Base-by-base conservation (phyloP, 2,113 vertebrate genomes). In the Camelus bactrianus region DNA sequence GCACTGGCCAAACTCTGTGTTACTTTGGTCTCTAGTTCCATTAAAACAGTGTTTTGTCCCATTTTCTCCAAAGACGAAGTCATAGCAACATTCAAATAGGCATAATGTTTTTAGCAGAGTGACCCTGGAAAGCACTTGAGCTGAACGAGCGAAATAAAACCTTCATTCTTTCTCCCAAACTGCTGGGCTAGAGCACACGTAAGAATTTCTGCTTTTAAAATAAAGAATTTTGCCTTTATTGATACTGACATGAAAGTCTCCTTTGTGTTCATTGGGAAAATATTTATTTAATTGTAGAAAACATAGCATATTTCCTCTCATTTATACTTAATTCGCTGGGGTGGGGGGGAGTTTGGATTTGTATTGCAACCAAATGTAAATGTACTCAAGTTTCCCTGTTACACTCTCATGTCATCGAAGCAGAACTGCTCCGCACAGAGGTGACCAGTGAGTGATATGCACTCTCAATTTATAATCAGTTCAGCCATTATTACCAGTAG, bases 121-220 rank as follows among this genome's bases (percentile, higher is more conserved):
- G 77, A 72, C 75, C 83, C 30, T 58, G 58, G 58, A 93, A 93
- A 94, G 94, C 56, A 46, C 4, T 6, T 30, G 82, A 46, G 28
- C 26, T 92, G 48, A 96, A 95, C 97, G n/a, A 94, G 14, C 22
- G 94, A 82, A 94, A 91, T 67, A 89, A 94, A 96, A 91, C 15
- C n/a, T 95, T 52, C n/a, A 82, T 88, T 80, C 72, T 95, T 91
- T 95, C 72, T 92, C 80, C 46, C 17, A 81, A 97, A 70, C 73
- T 84, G 7, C 2, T 75, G 79, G 75, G 38, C 64, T 8, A 30
- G 84, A 60, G 87, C 3, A 6, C 35, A 65, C 79, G 77, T 32
- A 93, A 81, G 64, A 11, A 35, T 30, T 92, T 94, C 13, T 77
- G 11, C 20, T 75, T 93, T 80, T 32, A 69, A 75, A 75, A 69